phyloP scores from a whole-genome alignment of 2,113 vertebrate species.

The Seriola quinqueradiata region DNA sequence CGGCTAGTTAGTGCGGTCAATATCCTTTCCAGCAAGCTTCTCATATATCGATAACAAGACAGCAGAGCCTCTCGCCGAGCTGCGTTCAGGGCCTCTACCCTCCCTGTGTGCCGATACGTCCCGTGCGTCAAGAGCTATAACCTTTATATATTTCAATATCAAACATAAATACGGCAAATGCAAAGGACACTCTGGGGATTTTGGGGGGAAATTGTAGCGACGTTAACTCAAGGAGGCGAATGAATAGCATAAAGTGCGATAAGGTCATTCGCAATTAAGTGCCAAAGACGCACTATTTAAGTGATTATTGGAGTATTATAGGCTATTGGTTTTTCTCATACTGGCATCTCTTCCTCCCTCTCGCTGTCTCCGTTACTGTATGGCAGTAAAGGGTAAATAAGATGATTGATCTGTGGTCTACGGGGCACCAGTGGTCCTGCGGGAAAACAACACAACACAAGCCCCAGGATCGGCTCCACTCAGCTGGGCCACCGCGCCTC shows the following conservation, averaged over 20 bases:
- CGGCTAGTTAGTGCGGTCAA: constrained; percentile 81
- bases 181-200: not conserved
- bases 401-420: constrained; percentile 79
- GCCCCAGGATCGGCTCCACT: constrained; percentile 38
- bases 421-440: constrained; percentile 59
- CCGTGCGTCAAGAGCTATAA: constrained; percentile 28
- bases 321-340: not conserved
- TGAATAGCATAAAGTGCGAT: constrained; percentile 3
- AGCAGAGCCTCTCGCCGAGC: constrained; percentile 64
- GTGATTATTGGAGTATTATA: not conserved
- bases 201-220: not conserved
- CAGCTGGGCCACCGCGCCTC: constrained; percentile 31
- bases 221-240: not conserved
- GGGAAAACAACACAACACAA: constrained; percentile 57
- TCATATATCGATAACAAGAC: constrained; percentile 77
- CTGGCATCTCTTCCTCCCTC: constrained; percentile 5
- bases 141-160: constrained; percentile 20
- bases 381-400: constrained; percentile 74
- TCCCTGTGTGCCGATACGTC: constrained; percentile 18
- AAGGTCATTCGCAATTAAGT: constrained; percentile 10
- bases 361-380: constrained; percentile 40
- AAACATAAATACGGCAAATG: not conserved
- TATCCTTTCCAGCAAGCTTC: constrained; percentile 73
- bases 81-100: constrained; percentile 60
- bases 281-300: constrained; percentile 27